Evolutionary conservation across 2,113 vertebrate genomes (phyloP), one percentile per base, ranked within the genome.

Genomic region (Oryzias melastigma): DNA sequence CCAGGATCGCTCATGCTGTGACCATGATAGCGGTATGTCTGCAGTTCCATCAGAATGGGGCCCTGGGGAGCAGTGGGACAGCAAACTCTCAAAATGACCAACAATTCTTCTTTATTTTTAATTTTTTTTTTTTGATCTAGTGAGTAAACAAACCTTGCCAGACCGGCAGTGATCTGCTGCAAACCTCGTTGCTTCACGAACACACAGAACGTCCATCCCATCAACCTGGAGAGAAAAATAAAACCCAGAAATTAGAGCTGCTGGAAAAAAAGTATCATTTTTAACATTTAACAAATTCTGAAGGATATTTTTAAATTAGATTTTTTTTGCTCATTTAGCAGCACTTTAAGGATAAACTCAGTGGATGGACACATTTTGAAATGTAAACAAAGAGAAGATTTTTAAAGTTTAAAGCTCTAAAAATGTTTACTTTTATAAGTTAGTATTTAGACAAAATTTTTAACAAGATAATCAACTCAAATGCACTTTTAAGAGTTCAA

Each of bases 1-100:
- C 97, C 96, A 74, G 97, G 97, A 65, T 99, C 97, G 48, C 97
- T 99, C 97, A 99, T 99, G 68, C 96, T 98, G 87, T 99, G 97
- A 78, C 97, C 96, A 25, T 99, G 97, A 51, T 99, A 99, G 64
- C 96, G 95, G 57, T 99, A 99, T 0, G 97, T 99, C 90, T 98
- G 95, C 14, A 99, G 90, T 70, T 99, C 96, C 95, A 98, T 98
- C 71, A 98, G 67, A 63, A 98, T 92, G 50, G 97, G 96, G 20
- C 97, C 97, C 97, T 98, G 61, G 35, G 22, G 14, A 62, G 47
- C 58, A 5, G 7, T 17, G 2, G 13, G 35, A 14, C 18, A 47
- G 22, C 12, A 1, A 17, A 35, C 47, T 1, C 65, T 25, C 41
- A 5, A 5, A 40, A 1, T 29, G n/a, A 47, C 42, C 4, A 4